Percentiles rank a stretch among this genome's conserved stretches.
phyloP scores from a whole-genome alignment of 2,113 vertebrate species.

The Pipa parva region DNA sequence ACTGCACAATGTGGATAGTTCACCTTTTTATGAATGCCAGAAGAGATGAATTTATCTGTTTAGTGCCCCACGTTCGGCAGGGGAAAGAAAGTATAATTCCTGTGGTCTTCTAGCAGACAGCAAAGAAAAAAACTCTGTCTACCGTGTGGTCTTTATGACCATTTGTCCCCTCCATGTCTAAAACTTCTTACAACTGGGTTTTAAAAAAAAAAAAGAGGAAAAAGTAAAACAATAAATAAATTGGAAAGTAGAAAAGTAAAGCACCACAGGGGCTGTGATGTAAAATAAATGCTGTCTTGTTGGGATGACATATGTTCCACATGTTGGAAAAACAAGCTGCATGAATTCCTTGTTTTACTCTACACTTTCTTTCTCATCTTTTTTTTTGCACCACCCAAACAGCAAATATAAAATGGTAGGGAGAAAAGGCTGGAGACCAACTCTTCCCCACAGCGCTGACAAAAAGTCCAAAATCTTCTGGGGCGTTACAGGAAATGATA shows the following conservation, averaged over 20 bases:
- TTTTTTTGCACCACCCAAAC: conserved; percentile 47
- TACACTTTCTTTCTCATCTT: background rate
- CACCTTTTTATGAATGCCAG: too few species aligned
- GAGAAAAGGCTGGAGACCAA: too few species aligned
- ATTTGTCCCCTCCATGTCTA: background rate
- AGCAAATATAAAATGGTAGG: conserved; percentile 32
- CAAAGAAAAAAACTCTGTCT: background rate
- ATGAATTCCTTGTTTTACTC: conserved; percentile 27
- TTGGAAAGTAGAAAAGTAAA: background rate
- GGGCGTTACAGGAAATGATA: too few species aligned
- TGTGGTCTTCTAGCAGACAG: background rate
- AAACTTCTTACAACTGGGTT: conserved; percentile 3
- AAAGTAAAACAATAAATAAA: conserved; percentile 16
- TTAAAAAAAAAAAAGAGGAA: conserved; percentile 10
- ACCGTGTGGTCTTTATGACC: conserved; percentile 18
- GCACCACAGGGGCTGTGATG: conserved; percentile 65
- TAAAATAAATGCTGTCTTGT: conserved; percentile 76
- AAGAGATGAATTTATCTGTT: too few species aligned
- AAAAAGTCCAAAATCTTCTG: too few species aligned
- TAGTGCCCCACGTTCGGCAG: too few species aligned
- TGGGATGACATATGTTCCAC: conserved; percentile 86
- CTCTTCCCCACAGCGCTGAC: too few species aligned
- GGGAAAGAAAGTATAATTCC: too few species aligned
- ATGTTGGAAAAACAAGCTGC: conserved; percentile 80
- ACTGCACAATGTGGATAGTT: too few species aligned